phyloP scores from a whole-genome alignment of 2,888 invertebrate genomes.

The Melieria picta region DNA sequence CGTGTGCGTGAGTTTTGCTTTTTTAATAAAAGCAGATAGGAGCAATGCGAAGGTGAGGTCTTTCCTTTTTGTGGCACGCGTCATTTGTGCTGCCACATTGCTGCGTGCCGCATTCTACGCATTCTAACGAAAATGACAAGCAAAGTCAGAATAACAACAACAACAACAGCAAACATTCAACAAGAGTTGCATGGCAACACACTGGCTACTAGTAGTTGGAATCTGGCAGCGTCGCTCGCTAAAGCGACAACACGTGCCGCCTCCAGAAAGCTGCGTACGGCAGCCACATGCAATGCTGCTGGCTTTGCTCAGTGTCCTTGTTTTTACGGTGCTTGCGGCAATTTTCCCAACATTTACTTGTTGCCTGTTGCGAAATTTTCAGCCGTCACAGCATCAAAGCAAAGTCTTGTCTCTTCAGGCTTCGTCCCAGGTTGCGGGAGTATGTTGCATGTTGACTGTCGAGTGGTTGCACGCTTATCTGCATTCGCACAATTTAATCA shows the following conservation, averaged over 20 bases:
- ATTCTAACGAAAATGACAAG: constrained; percentile 20
- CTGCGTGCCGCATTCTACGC: constrained; percentile 28
- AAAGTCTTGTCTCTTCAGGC: no score
- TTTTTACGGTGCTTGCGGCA: no score
- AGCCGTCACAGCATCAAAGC: no score
- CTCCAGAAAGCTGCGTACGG: neutral
- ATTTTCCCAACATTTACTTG: no score
- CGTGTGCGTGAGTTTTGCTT: constrained; percentile 16
- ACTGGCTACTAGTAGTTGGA: constrained; percentile 18
- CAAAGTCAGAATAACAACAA: constrained; percentile 1
- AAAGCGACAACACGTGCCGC: constrained; percentile 26
- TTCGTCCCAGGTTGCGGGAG: no score
- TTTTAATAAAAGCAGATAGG: constrained; percentile 12
- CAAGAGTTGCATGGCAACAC: constrained; percentile 2
- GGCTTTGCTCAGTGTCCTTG: constrained; percentile 6
- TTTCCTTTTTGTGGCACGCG: constrained; percentile 11
- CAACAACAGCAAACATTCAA: neutral
- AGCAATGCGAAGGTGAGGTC: constrained; percentile 19
- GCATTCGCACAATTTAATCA: no score
- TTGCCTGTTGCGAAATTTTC: no score
- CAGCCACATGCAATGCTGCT: constrained; percentile 7
- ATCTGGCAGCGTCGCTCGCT: constrained; percentile 1
- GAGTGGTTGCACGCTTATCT: no score
- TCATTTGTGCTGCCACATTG: constrained; percentile 6
- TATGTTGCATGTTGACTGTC: no score